A percentile compares a stretch with the other conserved stretches of the same genome.
Evolutionary conservation across 2,113 vertebrate genomes (phyloP).

Genomic region (Anser brachyrhynchus): DNA sequence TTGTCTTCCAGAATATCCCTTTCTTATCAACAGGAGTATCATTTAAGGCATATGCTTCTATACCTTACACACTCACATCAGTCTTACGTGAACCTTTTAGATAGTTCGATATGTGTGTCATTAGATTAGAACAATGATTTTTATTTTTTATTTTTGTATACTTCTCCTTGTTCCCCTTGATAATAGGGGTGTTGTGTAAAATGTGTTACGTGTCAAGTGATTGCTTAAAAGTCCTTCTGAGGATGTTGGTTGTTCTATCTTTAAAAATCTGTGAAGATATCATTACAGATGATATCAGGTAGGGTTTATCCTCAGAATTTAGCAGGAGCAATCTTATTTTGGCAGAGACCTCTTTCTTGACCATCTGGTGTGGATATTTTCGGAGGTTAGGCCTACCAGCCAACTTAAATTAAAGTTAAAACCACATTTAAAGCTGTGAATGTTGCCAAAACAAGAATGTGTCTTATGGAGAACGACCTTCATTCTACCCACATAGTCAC

Average conservation of each 20-base stretch:
- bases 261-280: not conserved
- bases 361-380: not conserved
- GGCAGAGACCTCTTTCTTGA: not conserved
- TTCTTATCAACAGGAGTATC: not conserved
- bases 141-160: not conserved
- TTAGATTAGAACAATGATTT: not conserved
- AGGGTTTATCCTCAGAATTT: not conserved
- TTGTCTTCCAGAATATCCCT: not conserved
- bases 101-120: not conserved
- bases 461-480: not conserved
- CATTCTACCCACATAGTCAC: not conserved
- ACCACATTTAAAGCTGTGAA: not conserved
- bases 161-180: not conserved
- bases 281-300: not conserved
- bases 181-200: not conserved
- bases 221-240: not conserved
- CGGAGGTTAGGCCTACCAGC: not conserved
- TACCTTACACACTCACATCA: not conserved
- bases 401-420: not conserved
- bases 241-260: not conserved
- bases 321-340: not conserved
- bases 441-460: not conserved
- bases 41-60: not conserved
- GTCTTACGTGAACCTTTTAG: not conserved
- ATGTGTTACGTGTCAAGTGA: not conserved